Conservation (phyloP, 2,113 vertebrate genomes). For the Phaethon lepturus region DNA sequence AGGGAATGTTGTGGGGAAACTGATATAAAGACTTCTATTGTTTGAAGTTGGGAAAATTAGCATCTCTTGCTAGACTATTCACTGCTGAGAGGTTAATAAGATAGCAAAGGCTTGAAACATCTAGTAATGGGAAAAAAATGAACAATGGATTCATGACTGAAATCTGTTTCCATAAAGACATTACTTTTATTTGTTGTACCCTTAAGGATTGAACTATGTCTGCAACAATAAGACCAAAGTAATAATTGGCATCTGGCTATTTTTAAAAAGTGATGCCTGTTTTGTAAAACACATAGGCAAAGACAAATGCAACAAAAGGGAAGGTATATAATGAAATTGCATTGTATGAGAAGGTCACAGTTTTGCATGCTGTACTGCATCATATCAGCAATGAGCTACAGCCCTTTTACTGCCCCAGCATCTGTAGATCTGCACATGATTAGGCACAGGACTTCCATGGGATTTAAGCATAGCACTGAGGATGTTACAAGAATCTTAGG, state of each 20-base stretch:
- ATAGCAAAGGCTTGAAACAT: background rate
- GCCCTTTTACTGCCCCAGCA: background rate
- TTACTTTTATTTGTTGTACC: background rate
- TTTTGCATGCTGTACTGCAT: background rate
- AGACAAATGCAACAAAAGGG: background rate
- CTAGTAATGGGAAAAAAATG: background rate
- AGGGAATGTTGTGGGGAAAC: background rate
- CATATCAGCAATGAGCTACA: background rate
- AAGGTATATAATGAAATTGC: background rate
- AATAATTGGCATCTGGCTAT: background rate
- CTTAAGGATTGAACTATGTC: background rate
- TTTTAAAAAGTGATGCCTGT: background rate
- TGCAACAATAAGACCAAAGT: background rate
- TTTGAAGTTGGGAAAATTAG: background rate
- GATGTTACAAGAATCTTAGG: background rate
- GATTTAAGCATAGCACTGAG: background rate
- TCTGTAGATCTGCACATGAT: background rate
- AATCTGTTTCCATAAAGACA: background rate
- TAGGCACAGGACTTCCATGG: background rate
- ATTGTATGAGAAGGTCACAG: fast-evolving
- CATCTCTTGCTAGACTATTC: background rate
- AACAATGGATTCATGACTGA: background rate
- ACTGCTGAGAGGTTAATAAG: background rate
- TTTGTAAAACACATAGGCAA: background rate
- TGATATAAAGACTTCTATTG: background rate